Evolutionary conservation across 2,888 invertebrate species (phyloP), one percentile per base, ranked within the genome.

Genomic region (Diploptera punctata): DNA sequence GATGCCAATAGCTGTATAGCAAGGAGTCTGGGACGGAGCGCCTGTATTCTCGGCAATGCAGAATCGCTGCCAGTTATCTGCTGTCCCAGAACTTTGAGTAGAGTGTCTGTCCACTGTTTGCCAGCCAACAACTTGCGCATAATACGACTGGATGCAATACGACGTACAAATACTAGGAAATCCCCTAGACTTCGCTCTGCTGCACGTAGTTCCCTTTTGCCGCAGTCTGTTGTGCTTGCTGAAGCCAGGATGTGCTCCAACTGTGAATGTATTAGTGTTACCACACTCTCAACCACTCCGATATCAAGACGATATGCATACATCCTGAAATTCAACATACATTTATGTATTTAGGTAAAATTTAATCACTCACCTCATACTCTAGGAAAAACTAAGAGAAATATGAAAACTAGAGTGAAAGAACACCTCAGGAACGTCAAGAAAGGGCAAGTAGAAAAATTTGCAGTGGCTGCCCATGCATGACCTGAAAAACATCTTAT

Each of bases 111-210:
- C 88, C 88, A 88, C 67, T 84, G 83, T 49, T 83, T 82, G 18
- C 82, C 82, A 3, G 85, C 84, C 33, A 88, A 78, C 29, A 84
- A 80, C 57, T 81, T 80, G 76, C 86, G 85, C 44, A 87, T 82
- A 7, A 80, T 79, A 5, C 76, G 78, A 70, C 83, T 84, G 1
- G 85, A 83, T 9, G 86, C 84, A 31, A 88, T 81, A n/a, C 86
- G 84, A 29, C 87, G 79, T 26, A 88, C 79, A 78, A 88, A 87
- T 38, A 87, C 84, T 62, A 89, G 80, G 76, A 86, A 86, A 79
- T 88, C 87, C 4, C 87, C 87, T 16, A 88, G 80, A 24, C 81
- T 80, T 52, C 83, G 80, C 75, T 85, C 83, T 76, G 81, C 77
- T 81, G 80, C 77, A n/a, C 77, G 76, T 71, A 74, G 75, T 71